Evolutionary conservation across 2,888 invertebrate species (phyloP).

Genomic region (Ptilodon capucinus): DNA sequence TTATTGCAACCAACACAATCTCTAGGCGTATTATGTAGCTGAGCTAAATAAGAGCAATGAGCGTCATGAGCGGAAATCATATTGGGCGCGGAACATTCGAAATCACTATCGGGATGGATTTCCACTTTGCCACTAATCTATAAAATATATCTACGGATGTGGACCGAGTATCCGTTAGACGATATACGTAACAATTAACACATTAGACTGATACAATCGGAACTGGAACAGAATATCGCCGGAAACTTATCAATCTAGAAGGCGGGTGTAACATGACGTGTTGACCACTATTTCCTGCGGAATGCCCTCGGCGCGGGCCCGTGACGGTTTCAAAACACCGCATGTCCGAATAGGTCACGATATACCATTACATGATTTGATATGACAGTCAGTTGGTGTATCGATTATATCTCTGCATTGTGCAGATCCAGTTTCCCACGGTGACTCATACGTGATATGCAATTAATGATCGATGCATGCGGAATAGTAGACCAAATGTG

Average conservation of each 20-base stretch:
- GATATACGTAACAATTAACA: slow-evolving; percentile 33
- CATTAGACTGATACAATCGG: slow-evolving; percentile 31
- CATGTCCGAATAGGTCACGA: slow-evolving; percentile 44
- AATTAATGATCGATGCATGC: slow-evolving; percentile 13
- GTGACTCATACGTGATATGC: slow-evolving; percentile 35
- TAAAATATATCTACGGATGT: not conserved
- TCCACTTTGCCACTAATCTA: not conserved
- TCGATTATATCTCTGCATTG: slow-evolving; percentile 46
- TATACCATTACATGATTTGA: slow-evolving; percentile 50
- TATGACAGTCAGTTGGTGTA: slow-evolving; percentile 50
- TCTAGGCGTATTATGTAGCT: not conserved
- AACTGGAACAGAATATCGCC: slow-evolving; percentile 30
- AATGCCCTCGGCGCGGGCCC: slow-evolving; percentile 27
- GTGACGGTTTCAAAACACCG: slow-evolving; percentile 44
- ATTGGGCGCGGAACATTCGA: too few relatives aligned
- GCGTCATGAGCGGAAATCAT: too few relatives aligned
- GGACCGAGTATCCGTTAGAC: slow-evolving; percentile 14
- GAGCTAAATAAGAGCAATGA: too few relatives aligned
- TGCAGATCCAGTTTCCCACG: slow-evolving; percentile 50
- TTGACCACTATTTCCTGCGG: slow-evolving; percentile 52
- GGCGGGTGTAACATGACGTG: slow-evolving; percentile 43
- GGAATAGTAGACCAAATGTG: slow-evolving; percentile 12
- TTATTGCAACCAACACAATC: not conserved
- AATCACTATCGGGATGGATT: not conserved
- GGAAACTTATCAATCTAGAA: slow-evolving; percentile 53